Evolutionary conservation across 2,113 vertebrate species (phyloP), one percentile per base, ranked within the genome.

Genomic region (Sylvia atricapilla): DNA sequence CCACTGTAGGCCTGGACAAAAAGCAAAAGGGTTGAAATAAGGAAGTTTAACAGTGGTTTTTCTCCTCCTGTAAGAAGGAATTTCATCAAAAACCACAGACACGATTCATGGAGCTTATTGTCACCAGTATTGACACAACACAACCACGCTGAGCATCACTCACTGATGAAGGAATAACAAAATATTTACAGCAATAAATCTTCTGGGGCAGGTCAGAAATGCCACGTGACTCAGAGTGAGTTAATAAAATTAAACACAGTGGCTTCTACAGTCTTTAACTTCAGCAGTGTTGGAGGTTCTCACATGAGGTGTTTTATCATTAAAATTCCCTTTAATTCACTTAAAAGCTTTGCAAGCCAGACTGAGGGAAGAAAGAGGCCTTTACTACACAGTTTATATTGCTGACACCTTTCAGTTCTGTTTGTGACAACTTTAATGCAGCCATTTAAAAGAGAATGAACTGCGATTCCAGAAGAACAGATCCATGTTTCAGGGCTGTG

Each of bases 1-100:
- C 99, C 99, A 53, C 99, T 99, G 66, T 99, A 99, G 24, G 99
- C 99, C 99, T 99, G 93, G 4, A 84, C 63, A 37, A 53, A 83
- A 87, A 97, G 93, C 62, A 94, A 52, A 67, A 94, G 83, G 10
- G 15, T 66, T 63, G 28, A 76, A 91, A 68, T 22, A 27, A 41
- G 5, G 15, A 93, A 60, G 7, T 39, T 70, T 14, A 46, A 41
- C 7, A 35, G 9, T 15, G 3, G 0, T 22, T 55, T 58, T 58
- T 23, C 12, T n/a, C 25, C 46, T 9, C 21, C n/a, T 41, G 9
- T 8, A 63, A 75, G 14, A 75, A 25, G 11, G 23, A 80, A 64
- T 13, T 3, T 0, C 21, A 78, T 49, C 23, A 25, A 60, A 79
- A 75, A 22, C 59, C 7, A 39, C 27, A 85, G 53, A 2, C 11